phyloP scores from a whole-genome alignment of 1,140 invertebrate species.

The Manduca sexta region DNA sequence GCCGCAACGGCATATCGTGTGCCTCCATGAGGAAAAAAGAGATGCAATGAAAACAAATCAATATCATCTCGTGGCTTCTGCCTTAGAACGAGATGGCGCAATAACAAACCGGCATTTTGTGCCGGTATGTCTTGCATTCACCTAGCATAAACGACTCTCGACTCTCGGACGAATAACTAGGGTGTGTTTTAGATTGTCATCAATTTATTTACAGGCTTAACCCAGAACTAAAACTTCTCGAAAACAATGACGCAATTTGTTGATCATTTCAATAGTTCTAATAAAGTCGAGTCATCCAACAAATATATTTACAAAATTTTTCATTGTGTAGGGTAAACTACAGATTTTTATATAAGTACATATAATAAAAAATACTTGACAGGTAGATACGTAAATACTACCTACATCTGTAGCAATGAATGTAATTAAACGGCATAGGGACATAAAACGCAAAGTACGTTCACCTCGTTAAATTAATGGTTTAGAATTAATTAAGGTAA shows the following conservation, averaged over 20 bases:
- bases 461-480: background rate
- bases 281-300: no score
- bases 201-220: constrained; percentile 23
- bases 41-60: constrained; percentile 73
- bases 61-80: constrained; percentile 61
- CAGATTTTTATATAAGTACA: no score
- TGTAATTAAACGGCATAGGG: no score
- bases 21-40: constrained; percentile 42
- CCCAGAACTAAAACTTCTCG: no score
- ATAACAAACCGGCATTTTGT: constrained; percentile 62
- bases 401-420: no score
- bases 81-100: constrained; percentile 61
- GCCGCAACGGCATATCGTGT: constrained; percentile 43
- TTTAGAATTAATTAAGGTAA: background rate
- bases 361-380: no score
- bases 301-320: no score
- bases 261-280: constrained; percentile 14
- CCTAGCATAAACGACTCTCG: constrained; percentile 21
- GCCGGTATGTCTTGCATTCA: constrained; percentile 39
- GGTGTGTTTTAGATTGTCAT: constrained; percentile 8
- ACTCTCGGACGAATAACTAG: constrained; percentile 29
- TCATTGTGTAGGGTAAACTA: no score
- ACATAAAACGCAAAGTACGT: background rate
- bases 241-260: constrained; percentile 23
- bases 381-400: no score